Evolutionary conservation across 2,888 invertebrate genomes (phyloP).

Genomic region (Nomada ferruginata): DNA sequence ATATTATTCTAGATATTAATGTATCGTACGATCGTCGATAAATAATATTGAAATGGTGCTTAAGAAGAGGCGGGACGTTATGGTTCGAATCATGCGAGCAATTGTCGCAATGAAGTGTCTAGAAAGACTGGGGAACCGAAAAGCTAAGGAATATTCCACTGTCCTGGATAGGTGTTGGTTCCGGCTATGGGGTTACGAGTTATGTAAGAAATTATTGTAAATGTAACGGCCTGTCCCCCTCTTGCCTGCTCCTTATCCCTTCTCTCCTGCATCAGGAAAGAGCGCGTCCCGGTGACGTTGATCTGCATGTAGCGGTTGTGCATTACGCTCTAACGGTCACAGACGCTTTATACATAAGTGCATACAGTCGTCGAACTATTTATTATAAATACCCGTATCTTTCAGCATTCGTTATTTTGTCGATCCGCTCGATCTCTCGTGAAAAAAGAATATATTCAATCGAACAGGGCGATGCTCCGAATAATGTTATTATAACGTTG

Average conservation of each 20-base stretch:
- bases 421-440: too few relatives aligned
- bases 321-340: slow-evolving; percentile 73
- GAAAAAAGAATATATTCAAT: neutral
- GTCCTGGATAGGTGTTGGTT: slow-evolving; percentile 51
- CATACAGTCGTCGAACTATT: slow-evolving; percentile 34
- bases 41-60: neutral
- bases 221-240: slow-evolving; percentile 64
- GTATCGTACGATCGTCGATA: neutral
- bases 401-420: neutral
- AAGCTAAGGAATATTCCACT: slow-evolving; percentile 52
- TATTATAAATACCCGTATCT: slow-evolving; percentile 23
- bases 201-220: slow-evolving; percentile 73
- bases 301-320: slow-evolving; percentile 74
- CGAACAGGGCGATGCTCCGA: neutral
- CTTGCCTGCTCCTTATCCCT: slow-evolving; percentile 35
- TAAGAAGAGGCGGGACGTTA: too few relatives aligned
- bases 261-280: slow-evolving; percentile 49
- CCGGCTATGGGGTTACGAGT: slow-evolving; percentile 54
- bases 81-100: too few relatives aligned
- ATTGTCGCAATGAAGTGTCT: neutral
- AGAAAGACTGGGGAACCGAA: slow-evolving; percentile 14
- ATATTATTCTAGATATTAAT: too few relatives aligned
- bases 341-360: slow-evolving; percentile 62
- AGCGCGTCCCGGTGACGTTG: slow-evolving; percentile 65
- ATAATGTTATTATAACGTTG: neutral